Evolutionary conservation across 2,113 vertebrate genomes (phyloP).

Genomic region (Suricata suricatta): DNA sequence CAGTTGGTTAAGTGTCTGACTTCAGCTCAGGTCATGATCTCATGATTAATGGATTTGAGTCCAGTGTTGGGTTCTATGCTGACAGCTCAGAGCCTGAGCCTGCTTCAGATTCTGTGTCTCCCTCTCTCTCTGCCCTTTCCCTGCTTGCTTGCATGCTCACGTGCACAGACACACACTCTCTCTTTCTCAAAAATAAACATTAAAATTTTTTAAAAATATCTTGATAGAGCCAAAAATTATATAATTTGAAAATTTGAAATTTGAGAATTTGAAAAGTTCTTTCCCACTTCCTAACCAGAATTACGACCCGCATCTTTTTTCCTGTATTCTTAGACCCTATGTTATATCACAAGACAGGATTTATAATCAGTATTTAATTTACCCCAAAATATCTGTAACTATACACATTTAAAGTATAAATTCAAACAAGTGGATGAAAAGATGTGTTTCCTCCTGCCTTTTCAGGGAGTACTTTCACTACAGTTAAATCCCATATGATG

Average conservation of each 20-base stretch:
- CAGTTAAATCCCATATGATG: background rate
- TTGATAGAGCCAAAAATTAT: background rate
- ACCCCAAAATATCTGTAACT: constrained; percentile 21
- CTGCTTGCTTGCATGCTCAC: too few species aligned
- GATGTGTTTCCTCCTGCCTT: background rate
- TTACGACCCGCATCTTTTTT: background rate
- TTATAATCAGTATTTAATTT: constrained; percentile 30
- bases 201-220: background rate
- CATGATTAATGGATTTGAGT: too few species aligned
- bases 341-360: constrained; percentile 40
- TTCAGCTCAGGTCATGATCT: too few species aligned
- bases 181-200: too few species aligned
- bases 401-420: background rate
- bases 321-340: background rate
- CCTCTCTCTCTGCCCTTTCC: too few species aligned
- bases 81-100: too few species aligned
- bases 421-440: background rate
- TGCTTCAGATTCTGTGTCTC: too few species aligned
- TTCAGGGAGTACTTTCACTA: constrained; percentile 13
- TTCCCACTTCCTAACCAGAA: constrained; percentile 13
- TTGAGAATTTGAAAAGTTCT: constrained; percentile 4
- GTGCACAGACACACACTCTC: too few species aligned
- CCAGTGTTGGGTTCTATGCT: too few species aligned
- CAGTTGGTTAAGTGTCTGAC: too few species aligned
- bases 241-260: background rate